Evolutionary conservation across 2,888 invertebrate species (phyloP).

Genomic region (Clunio marinus): DNA sequence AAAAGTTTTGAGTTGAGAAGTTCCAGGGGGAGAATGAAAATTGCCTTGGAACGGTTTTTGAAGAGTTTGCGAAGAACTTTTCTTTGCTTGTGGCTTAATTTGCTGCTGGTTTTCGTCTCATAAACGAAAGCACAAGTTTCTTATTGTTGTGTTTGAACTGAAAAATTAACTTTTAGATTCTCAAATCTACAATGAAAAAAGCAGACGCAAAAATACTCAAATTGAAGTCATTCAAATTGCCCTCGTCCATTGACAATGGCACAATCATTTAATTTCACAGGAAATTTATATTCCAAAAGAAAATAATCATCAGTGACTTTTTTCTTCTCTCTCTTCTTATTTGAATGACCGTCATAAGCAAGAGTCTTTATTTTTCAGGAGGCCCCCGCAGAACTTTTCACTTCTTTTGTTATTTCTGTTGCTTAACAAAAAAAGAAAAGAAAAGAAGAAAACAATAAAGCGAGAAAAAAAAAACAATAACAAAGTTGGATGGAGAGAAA

Average conservation of each 20-base stretch:
- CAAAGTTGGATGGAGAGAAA: not conserved
- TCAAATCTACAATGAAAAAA: not conserved
- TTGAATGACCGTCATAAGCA: slow-evolving; percentile 6
- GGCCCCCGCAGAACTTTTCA: slow-evolving; percentile 20
- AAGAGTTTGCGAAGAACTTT: too few species aligned
- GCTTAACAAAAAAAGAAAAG: too few species aligned
- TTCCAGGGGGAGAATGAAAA: not conserved
- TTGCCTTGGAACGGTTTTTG: not conserved
- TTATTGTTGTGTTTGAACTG: not conserved
- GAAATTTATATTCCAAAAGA: slow-evolving; percentile 1
- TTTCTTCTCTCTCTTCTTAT: slow-evolving; percentile 1
- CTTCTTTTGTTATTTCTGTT: not conserved
- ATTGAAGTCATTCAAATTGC: slow-evolving; percentile 4
- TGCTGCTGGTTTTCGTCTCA: not conserved
- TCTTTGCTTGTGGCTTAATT: too few species aligned
- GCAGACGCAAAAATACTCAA: not conserved
- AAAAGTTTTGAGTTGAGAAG: not conserved
- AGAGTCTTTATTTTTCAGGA: not conserved
- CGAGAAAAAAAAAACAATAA: not conserved
- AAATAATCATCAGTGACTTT: not conserved
- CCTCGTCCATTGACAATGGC: slow-evolving; percentile 13
- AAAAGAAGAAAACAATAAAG: too few species aligned
- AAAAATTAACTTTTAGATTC: slow-evolving; percentile 6
- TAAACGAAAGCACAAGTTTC: not conserved
- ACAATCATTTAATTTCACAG: slow-evolving; percentile 8